phyloP scores from a whole-genome alignment of 1,140 invertebrate genomes.

The Heliconius eleuchia region DNA sequence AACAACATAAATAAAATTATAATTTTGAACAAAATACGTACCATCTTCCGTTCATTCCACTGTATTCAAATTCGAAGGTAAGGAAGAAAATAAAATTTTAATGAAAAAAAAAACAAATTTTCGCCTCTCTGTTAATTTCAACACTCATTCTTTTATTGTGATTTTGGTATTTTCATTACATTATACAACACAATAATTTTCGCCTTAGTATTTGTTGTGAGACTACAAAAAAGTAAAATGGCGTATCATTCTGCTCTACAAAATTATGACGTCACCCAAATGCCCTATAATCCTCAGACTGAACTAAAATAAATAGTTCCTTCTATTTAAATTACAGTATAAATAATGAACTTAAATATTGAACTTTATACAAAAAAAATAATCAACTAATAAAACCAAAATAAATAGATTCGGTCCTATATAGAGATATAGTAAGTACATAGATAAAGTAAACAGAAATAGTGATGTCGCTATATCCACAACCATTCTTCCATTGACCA shows the following conservation, averaged over 20 bases:
- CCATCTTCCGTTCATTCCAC: conserved; percentile 64
- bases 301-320: conserved; percentile 74
- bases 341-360: conserved; percentile 70
- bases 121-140: conserved; percentile 78
- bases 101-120: conserved; percentile 65
- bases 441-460: conserved; percentile 37
- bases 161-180: conserved; percentile 71
- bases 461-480: conserved; percentile 50
- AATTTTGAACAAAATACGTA: conserved; percentile 72
- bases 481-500: conserved; percentile 63
- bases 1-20: conserved; percentile 59
- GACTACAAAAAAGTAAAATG: conserved; percentile 69
- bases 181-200: conserved; percentile 58
- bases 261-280: conserved; percentile 58
- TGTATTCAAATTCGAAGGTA: conserved; percentile 58
- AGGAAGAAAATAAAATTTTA: conserved; percentile 54
- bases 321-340: conserved; percentile 74
- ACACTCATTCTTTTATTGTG: conserved; percentile 80
- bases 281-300: conserved; percentile 62
- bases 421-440: conserved; percentile 38
- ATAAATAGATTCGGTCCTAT: conserved; percentile 58
- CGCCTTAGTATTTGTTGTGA: conserved; percentile 82
- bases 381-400: conserved; percentile 53
- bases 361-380: conserved; percentile 73
- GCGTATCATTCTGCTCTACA: conserved; percentile 41